Conservation (phyloP, 1,140 invertebrate genomes). For the Zaprionus taronus region DNA sequence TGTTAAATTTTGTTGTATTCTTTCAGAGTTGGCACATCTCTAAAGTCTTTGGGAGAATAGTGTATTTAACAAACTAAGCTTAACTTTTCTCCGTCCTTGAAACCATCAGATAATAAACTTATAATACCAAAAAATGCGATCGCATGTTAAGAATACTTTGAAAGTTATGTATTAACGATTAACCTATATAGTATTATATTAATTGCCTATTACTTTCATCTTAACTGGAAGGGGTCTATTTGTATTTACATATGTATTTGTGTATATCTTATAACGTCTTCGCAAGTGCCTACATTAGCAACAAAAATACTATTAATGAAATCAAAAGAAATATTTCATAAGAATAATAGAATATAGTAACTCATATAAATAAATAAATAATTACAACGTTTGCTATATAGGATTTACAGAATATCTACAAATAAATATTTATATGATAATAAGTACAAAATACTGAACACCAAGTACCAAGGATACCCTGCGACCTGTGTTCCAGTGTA, state of each 20-base stretch:
- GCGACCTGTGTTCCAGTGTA: too few relatives aligned
- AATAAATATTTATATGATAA: too few relatives aligned
- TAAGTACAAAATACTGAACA: too few relatives aligned
- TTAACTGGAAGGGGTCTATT: background rate
- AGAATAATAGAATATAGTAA: too few relatives aligned
- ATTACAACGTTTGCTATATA: too few relatives aligned
- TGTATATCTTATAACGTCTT: background rate
- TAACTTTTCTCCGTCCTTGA: conserved; percentile 3
- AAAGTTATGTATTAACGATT: background rate
- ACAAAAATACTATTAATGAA: background rate
- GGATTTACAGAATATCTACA: too few relatives aligned
- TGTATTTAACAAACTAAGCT: background rate
- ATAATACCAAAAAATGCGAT: background rate
- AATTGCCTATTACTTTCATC: background rate
- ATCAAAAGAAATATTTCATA: too few relatives aligned
- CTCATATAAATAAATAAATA: too few relatives aligned
- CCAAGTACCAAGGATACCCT: too few relatives aligned
- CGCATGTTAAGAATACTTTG: background rate
- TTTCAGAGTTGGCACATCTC: conserved; percentile 2
- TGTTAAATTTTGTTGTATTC: background rate
- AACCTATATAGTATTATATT: background rate
- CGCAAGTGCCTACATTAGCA: background rate
- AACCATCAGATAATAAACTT: background rate
- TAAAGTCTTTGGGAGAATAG: conserved; percentile 1
- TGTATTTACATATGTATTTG: conserved; percentile 21